Base-by-base conservation (phyloP, 2,888 invertebrate species). In the Xestia sexstrigata region DNA sequence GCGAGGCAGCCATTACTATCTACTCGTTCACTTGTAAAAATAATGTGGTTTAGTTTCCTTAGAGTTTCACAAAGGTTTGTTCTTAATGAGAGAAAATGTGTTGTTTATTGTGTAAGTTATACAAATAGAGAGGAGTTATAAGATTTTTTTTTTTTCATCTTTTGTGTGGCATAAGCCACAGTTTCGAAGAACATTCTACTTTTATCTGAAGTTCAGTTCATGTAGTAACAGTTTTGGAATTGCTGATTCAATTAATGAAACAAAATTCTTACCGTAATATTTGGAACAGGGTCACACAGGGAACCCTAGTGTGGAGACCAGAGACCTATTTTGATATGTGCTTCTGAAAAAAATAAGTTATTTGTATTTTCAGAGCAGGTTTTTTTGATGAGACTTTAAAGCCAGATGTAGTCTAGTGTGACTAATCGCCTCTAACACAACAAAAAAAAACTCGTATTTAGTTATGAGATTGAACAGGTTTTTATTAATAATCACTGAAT, bases 11-110 rank as follows among this genome's bases (percentile, higher is more conserved):
- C 55, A 80, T 79, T 86, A 82, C 74, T 73, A n/a, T n/a, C n/a
- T n/a, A 77, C 84, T 80, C 65, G 67, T 52, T 82, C 68, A 62
- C 65, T 80, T 75, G 75, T 72, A 80, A 87, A 84, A 84, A 86
- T 76, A 69, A 86, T 58, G 76, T n/a, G 73, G 71, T 55, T 45
- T 42, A n/a, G 26, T 15, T 70, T 62, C 55, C 35, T 63, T 35
- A 20, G 42, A 35, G 76, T 71, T 60, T n/a, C 52, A 6, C 13
- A 6, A 39, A 69, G 39, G 42, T 11, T 42, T 69, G 17, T 17
- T 80, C 58, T 26, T 68, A 67, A 52, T 42, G 3, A 11, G 26
- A 55, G 67, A 15, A 58, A 70, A 62, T 52, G 58, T 58, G 8
- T 17, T 2, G 15, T 23, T 55, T 58, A 20, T 70, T 77, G 23